phyloP scores from a whole-genome alignment of 2,888 invertebrate genomes.

The Cordylochernes scorpioides region DNA sequence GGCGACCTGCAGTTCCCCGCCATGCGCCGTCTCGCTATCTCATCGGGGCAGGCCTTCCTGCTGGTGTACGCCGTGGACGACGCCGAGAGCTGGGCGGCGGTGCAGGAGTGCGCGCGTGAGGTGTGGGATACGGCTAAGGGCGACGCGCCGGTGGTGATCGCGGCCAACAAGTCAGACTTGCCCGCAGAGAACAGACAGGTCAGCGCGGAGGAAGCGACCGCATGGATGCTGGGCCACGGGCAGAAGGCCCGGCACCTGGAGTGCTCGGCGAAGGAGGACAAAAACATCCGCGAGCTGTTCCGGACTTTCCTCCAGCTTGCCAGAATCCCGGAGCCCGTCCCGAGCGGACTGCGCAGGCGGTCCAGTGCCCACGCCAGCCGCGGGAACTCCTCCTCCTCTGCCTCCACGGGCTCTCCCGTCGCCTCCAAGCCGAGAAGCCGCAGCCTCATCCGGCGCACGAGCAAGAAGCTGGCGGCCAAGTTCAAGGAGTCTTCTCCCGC shows the following conservation, averaged over 20 bases:
- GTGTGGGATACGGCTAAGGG: conserved; percentile 50
- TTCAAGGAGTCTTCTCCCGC: no score
- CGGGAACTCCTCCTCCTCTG: conserved; percentile 7
- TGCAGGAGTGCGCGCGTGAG: conserved; percentile 49
- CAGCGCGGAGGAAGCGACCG: conserved; percentile 43
- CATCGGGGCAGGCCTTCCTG: conserved; percentile 81
- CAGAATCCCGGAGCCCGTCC: conserved; percentile 28
- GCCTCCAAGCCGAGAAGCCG: conserved; percentile 35
- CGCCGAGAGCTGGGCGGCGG: conserved; percentile 39
- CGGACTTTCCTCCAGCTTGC: conserved; percentile 47
- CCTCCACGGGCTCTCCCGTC: conserved; percentile 1
- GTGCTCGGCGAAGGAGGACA: conserved; percentile 47
- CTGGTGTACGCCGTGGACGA: conserved; percentile 77
- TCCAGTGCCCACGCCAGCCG: conserved; percentile 10
- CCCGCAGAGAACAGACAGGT: conserved; percentile 36
- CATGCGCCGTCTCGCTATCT: conserved; percentile 81
- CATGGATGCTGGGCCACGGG: conserved; percentile 41
- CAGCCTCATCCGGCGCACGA: conserved; percentile 48
- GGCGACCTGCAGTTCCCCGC: conserved; percentile 82
- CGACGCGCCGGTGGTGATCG: conserved; percentile 32
- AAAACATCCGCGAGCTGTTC: conserved; percentile 50
- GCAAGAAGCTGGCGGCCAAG: conserved; percentile 49
- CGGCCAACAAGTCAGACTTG: conserved; percentile 75
- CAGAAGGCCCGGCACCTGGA: conserved; percentile 38
- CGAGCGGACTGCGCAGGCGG: conserved; percentile 20